Evolutionary conservation across 2,888 invertebrate species (phyloP), one percentile per base, ranked within the genome.

Genomic region (Halocaridina rubra): DNA sequence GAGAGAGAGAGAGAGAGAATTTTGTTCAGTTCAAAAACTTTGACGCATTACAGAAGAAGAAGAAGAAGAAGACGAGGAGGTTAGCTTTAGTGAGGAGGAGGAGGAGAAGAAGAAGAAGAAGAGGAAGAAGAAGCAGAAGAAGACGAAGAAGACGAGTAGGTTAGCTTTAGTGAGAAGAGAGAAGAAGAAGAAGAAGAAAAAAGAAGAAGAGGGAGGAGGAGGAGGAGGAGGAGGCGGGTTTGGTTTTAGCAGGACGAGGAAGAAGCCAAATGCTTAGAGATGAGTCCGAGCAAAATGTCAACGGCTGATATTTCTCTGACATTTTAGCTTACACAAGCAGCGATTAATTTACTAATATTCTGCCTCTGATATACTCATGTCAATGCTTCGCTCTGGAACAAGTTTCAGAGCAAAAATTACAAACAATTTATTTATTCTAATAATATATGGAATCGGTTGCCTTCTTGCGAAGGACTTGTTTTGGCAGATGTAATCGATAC

Each of bases 271-370:
- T 74, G 33, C 19, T 74, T 30, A n/a, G 64, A 1, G 22, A 61
- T 61, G 10, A 10, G n/a, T n/a, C 19, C 32, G 10, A 19, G 29
- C 53, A 53, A 53, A 71, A 10, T 32, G 24, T 71, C 71, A 71
- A 3, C 3, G 7, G 0, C 19, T 32, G 19, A 10, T 19, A 46
- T 19, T n/a, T 24, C 46, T 24, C 22, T 74, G 39, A 46, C 74
- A 32, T 30, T 19, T 22, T 27, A 27, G 24, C 61, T 61, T 71
- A 67, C 78, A 69, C 67, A 82, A 46, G 75, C 69, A 67, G 10
- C 75, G 81, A 22, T 84, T 79, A 3, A 29, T 71, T 13, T 88
- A 59, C 59, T 59, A n/a, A 59, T 13, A 46, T 13, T 13, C 46
- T 13, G 10, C 13, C 59, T 3, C 59, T 3, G 19, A 59, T 4